phyloP scores from a whole-genome alignment of 2,113 vertebrate genomes.

The Muntiacus reevesi region DNA sequence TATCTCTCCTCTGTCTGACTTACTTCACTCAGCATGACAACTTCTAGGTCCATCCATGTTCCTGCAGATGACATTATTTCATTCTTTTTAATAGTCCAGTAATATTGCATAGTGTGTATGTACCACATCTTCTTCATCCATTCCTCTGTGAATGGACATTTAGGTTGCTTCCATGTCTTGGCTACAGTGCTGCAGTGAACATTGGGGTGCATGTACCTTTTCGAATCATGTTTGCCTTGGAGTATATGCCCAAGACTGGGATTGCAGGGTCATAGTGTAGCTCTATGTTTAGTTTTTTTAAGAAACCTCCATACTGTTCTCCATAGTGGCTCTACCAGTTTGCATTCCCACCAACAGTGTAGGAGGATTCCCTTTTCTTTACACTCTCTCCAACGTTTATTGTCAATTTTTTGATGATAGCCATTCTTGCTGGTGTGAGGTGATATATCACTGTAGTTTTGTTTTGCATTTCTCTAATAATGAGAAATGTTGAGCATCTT shows the following conservation, averaged over 20 bases:
- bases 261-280: not conserved
- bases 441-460: not conserved
- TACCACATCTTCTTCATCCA: not conserved
- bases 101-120: not conserved
- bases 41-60: not conserved
- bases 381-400: not conserved
- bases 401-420: not conserved
- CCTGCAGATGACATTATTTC: not conserved
- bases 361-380: not conserved
- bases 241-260: not conserved
- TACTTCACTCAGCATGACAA: not conserved
- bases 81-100: not conserved
- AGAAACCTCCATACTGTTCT: not conserved
- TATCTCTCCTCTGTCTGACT: not conserved
- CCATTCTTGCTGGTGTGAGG: not conserved
- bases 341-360: not conserved
- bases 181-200: not conserved
- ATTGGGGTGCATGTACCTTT: not conserved
- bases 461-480: not conserved
- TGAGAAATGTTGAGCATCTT: not conserved
- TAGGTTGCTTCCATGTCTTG: not conserved
- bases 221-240: not conserved
- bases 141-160: not conserved
- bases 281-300: not conserved
- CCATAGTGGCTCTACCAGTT: not conserved